A percentile compares a stretch with the other conserved stretches of the same genome.
These are phyloP conservation scores for Hypothenemus hampei DNA, from an alignment of 1,140 invertebrate species.

Conservation along the genomic window DNA sequence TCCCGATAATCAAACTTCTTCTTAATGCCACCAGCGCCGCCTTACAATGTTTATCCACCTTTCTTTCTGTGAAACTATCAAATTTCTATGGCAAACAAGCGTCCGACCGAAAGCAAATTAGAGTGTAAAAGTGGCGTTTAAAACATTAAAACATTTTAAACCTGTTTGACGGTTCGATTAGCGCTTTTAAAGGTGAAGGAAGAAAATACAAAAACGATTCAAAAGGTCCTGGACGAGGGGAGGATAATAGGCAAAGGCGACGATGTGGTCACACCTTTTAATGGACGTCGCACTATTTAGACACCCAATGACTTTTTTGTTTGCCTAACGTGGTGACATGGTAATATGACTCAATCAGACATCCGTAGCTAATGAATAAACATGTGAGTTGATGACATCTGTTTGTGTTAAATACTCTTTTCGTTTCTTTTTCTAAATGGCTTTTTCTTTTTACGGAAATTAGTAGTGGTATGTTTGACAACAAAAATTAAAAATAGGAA, in stretches of 20 bases:
- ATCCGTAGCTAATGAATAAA: constrained; percentile 4
- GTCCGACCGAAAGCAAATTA: constrained; percentile 16
- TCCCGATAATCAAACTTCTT: constrained; percentile 7
- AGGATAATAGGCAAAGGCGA: constrained; percentile 11
- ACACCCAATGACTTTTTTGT: constrained; percentile 7
- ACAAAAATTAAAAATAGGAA: no score
- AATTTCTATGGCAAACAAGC: constrained; percentile 17
- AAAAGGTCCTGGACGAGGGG: constrained; percentile 2
- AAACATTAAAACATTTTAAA: constrained; percentile 23
- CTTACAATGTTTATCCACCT: constrained; percentile 13
- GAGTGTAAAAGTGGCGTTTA: constrained; percentile 19
- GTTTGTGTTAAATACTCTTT: no score
- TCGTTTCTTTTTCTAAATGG: no score
- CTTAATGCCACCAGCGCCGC: constrained; percentile 19
- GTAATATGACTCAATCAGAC: constrained; percentile 14
- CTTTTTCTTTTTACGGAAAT: no score
- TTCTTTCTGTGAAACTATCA: constrained; percentile 21
- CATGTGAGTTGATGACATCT: constrained; percentile 7
- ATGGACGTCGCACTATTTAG: not conserved
- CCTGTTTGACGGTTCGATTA: constrained; percentile 10
- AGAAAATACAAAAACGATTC: constrained; percentile 11
- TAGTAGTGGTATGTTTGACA: no score
- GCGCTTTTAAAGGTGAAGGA: constrained; percentile 21
- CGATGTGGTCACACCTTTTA: constrained; percentile 18
- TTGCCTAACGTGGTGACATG: constrained; percentile 10